Evolutionary conservation across 2,888 invertebrate species (phyloP).

Genomic region (Yponomeuta sedellus): DNA sequence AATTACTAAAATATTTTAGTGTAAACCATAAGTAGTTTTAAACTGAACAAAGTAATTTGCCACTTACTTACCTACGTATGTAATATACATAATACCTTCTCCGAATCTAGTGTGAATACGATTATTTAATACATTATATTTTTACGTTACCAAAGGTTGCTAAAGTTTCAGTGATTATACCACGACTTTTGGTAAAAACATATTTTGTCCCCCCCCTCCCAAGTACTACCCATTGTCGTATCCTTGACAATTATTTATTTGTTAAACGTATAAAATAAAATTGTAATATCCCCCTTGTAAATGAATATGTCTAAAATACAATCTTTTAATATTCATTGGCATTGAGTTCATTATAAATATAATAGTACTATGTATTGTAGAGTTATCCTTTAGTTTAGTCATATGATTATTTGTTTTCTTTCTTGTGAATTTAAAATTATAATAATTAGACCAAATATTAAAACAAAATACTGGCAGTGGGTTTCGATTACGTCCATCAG

Average conservation of each 20-base stretch:
- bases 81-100: constrained; percentile 12
- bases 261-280: not conserved
- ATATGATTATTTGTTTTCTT: constrained; percentile 26
- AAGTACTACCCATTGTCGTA: not conserved
- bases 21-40: constrained; percentile 27
- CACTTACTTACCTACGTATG: constrained; percentile 15
- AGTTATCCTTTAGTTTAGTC: constrained; percentile 10
- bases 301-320: not conserved
- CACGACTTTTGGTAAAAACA: not conserved
- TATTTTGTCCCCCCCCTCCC: not conserved
- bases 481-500: constrained; percentile 44
- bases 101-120: constrained; percentile 5
- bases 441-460: constrained; percentile 43
- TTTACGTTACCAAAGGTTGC: constrained; percentile 1
- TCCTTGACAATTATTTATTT: constrained; percentile 10
- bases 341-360: constrained; percentile 9
- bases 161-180: not conserved
- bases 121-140: not conserved
- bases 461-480: constrained; percentile 41
- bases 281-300: not conserved
- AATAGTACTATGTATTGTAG: constrained; percentile 12
- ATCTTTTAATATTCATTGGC: constrained; percentile 13
- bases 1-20: constrained; percentile 28
- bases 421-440: constrained; percentile 31
- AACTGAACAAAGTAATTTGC: constrained; percentile 9